phyloP scores from a whole-genome alignment of 2,888 invertebrate genomes.

The Mamestra brassicae region DNA sequence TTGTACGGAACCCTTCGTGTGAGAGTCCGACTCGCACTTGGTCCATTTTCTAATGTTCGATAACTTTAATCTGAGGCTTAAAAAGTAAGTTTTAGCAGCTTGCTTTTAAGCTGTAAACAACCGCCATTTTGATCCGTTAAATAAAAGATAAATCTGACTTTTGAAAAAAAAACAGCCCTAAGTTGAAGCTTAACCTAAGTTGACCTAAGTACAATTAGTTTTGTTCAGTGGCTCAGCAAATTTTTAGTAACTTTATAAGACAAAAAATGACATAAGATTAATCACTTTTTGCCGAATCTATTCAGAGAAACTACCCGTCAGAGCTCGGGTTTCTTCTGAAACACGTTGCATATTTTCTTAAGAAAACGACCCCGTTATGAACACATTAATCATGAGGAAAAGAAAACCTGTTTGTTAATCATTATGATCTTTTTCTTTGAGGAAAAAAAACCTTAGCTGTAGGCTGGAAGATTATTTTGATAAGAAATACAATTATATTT shows the following conservation, averaged over 20 bases:
- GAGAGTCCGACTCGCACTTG: too few relatives aligned
- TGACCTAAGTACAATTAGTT: neutral
- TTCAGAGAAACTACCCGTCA: neutral
- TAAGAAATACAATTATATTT: neutral
- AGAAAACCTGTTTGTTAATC: conserved; percentile 17
- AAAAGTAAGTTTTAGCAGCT: too few relatives aligned
- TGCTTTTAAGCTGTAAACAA: too few relatives aligned
- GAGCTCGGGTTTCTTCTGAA: neutral
- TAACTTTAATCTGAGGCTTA: too few relatives aligned
- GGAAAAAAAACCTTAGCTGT: neutral
- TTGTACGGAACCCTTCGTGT: too few relatives aligned
- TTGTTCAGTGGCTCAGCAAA: too few relatives aligned
- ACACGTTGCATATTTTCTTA: conserved; percentile 37
- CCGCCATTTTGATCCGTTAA: too few relatives aligned
- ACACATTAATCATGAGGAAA: conserved; percentile 27
- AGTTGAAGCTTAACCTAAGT: too few relatives aligned
- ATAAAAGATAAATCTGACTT: too few relatives aligned
- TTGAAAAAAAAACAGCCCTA: too few relatives aligned
- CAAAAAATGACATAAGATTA: neutral
- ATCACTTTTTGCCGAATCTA: neutral
- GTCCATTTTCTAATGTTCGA: too few relatives aligned
- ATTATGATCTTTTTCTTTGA: conserved; percentile 11
- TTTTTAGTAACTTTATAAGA: neutral
- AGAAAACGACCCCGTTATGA: conserved; percentile 21
- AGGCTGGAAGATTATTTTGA: neutral